These are phyloP conservation scores for Ceratosolen fusciceps DNA, from an alignment of 1,140 invertebrate species.

Conservation along the genomic window DNA sequence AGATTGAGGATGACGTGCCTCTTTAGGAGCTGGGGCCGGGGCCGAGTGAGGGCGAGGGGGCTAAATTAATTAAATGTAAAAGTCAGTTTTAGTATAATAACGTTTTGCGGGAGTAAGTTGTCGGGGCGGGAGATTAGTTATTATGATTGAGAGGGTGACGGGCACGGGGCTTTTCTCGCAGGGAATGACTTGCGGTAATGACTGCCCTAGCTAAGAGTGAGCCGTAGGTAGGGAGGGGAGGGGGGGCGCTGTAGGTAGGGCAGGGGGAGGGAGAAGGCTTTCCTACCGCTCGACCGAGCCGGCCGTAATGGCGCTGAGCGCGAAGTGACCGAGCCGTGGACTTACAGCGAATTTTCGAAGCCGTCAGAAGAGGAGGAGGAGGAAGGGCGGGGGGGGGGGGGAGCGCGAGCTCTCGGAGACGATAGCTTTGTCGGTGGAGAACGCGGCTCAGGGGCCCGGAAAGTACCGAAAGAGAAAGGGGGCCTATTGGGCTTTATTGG, in stretches of 20 bases:
- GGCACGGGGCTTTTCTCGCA: background rate
- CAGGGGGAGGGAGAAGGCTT: too few species aligned
- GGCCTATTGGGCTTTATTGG: slow-evolving; percentile 29
- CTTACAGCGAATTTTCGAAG: too few species aligned
- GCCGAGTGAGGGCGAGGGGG: too few species aligned
- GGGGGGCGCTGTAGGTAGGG: background rate
- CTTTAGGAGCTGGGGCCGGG: too few species aligned
- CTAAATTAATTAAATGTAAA: slow-evolving; percentile 13
- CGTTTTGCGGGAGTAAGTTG: background rate
- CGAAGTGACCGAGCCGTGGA: too few species aligned
- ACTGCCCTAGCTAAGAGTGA: too few species aligned
- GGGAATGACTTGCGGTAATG: background rate
- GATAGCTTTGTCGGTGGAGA: background rate
- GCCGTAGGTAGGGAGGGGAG: background rate
- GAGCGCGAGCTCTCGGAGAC: background rate
- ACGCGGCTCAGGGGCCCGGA: background rate
- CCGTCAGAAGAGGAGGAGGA: background rate
- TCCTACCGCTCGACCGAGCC: too few species aligned
- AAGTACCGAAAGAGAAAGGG: background rate
- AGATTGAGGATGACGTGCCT: too few species aligned
- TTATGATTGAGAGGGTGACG: background rate
- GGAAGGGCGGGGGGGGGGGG: too few species aligned
- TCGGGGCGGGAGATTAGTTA: background rate
- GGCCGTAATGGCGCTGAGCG: too few species aligned
- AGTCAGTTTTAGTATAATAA: background rate